Evolutionary conservation across 2,888 invertebrate species (phyloP).

Genomic region (Homarus gammarus): DNA sequence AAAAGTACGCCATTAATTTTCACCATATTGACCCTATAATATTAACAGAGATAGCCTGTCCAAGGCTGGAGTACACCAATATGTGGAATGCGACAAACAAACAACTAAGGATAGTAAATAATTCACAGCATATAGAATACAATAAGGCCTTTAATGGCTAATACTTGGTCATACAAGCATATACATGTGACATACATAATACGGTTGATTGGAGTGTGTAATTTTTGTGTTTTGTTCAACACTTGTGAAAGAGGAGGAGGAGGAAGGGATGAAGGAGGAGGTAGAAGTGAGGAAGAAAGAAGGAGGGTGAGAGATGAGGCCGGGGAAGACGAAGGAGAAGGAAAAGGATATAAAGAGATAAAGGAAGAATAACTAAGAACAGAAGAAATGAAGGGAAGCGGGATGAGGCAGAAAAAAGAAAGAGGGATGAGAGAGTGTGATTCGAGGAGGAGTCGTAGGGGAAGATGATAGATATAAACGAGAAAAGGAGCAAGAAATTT

Average conservation of each 20-base stretch:
- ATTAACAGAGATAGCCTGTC: no score
- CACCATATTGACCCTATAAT: no score
- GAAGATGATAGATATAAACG: not conserved
- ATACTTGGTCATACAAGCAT: conserved; percentile 7
- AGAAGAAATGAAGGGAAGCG: not conserved
- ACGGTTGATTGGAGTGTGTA: not conserved
- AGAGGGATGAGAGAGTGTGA: not conserved
- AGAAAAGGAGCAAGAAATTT: not conserved
- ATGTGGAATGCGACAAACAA: no score
- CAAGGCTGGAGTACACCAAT: no score
- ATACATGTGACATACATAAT: not conserved
- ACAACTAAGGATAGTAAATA: no score
- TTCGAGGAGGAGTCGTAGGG: not conserved
- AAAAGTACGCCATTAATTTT: no score
- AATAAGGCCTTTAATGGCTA: conserved; percentile 8
- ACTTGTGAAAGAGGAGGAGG: not conserved
- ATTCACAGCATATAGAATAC: no score
- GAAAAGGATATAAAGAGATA: no score
- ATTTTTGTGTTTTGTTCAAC: no score
- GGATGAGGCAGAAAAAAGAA: not conserved
- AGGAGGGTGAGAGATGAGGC: not conserved
- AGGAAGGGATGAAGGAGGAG: not conserved
- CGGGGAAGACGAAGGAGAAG: not conserved
- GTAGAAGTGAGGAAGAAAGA: not conserved
- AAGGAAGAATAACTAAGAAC: not conserved